phyloP scores from a whole-genome alignment of 2,888 invertebrate genomes.

The Conomelus anceps region DNA sequence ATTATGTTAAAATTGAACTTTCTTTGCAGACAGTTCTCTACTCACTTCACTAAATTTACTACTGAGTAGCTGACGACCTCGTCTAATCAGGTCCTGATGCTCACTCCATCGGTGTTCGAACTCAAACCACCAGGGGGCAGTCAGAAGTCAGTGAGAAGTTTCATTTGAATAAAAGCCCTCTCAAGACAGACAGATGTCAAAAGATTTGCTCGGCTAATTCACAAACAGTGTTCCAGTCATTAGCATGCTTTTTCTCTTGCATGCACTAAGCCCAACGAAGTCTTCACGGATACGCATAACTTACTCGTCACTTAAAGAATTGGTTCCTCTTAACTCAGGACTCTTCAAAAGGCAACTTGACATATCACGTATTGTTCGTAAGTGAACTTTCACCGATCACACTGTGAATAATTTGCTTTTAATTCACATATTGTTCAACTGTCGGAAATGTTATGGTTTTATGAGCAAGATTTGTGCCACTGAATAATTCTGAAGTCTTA shows the following conservation, averaged over 20 bases:
- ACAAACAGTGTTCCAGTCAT: not conserved
- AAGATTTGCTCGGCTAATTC: not conserved
- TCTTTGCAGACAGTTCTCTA: too few relatives aligned
- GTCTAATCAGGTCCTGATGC: not conserved
- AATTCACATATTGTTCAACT: not conserved
- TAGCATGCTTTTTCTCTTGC: not conserved
- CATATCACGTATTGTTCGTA: not conserved
- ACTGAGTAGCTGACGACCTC: not conserved
- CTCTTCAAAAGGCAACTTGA: not conserved
- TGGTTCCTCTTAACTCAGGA: not conserved
- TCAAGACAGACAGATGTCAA: not conserved
- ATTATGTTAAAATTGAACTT: too few relatives aligned
- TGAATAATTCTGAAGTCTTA: not conserved
- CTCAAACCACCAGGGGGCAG: not conserved
- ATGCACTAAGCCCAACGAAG: not conserved
- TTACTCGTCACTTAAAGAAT: not conserved
- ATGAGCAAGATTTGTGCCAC: not conserved
- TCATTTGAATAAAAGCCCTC: not conserved
- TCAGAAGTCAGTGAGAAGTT: not conserved
- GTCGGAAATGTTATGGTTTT: not conserved
- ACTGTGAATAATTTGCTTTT: not conserved
- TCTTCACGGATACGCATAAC: not conserved
- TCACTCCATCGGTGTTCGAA: not conserved
- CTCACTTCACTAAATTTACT: not conserved
- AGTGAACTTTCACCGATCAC: not conserved